phyloP scores from a whole-genome alignment of 2,113 vertebrate genomes.

The Anhinga anhinga region DNA sequence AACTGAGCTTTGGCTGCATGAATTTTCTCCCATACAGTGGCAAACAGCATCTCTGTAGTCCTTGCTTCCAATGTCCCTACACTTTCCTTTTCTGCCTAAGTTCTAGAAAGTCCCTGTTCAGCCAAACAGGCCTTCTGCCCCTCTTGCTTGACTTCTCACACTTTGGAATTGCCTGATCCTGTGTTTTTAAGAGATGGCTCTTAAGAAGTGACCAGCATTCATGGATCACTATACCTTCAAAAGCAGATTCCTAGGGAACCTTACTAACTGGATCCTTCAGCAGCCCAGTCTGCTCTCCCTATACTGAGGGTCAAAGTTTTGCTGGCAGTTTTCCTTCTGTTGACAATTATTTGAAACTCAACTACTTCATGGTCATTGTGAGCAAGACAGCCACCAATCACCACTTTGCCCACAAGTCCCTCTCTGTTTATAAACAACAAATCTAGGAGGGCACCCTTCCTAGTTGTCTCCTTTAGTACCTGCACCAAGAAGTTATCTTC shows the following conservation, averaged over 20 bases:
- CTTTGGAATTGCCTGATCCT: neutral
- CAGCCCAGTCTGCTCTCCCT: neutral
- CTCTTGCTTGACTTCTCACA: neutral
- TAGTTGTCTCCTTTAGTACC: fast-evolving
- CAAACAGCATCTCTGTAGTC: neutral
- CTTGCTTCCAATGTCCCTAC: neutral
- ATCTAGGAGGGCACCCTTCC: neutral
- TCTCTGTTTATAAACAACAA: neutral
- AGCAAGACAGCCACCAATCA: neutral
- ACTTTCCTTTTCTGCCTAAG: neutral
- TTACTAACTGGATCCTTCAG: neutral
- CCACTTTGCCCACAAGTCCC: neutral
- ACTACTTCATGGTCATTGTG: neutral
- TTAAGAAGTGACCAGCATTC: neutral
- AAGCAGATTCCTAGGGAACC: neutral
- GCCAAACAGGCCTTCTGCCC: neutral
- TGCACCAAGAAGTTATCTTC: neutral
- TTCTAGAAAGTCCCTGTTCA: neutral
- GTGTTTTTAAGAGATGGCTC: neutral
- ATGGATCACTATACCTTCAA: neutral
- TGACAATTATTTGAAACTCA: neutral
- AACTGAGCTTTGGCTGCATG: neutral
- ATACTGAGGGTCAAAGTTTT: fast-evolving
- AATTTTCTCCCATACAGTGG: neutral
- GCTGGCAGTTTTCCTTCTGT: neutral